Base-by-base conservation (phyloP, 2,113 vertebrate genomes). In the Grantiella picta region DNA sequence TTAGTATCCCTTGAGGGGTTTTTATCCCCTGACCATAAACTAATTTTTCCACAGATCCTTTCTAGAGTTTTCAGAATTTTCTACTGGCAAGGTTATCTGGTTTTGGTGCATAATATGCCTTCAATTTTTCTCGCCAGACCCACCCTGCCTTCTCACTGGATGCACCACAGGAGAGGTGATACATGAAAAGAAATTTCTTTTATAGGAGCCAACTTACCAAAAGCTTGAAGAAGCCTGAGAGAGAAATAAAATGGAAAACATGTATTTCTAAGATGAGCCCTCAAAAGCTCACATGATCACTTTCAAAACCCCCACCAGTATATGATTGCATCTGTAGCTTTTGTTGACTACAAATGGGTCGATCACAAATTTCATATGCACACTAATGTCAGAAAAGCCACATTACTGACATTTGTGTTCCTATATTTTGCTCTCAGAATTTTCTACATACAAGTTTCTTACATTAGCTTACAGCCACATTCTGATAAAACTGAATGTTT, bases 121-220 rank as follows among this genome's bases (percentile, higher is more conserved):
- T 97, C 96, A 96, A 69, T 90, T 92, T 71, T 94, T 81, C 90
- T 95, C 29, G 27, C n/a, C 88, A 93, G 95, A 97, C 86, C 84
- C 90, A 97, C 92, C 87, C 95, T 97, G 85, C 77, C 52, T 96
- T 97, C 92, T 95, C 92, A 98, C 95, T 94, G 80, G 95, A 97
- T 96, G 96, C 95, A 94, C 94, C 87, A 90, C 5, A 90, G 69
- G 82, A 97, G 88, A 98, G 88, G 88, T 87, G 91, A 90, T 94
- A 73, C 40, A 16, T 90, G 77, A 89, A 84, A 95, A 95, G 82
- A 94, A 73, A 97, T 95, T 83, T 96, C 73, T 96, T 97, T 92
- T 70, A 92, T 35, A 7, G 31, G 76, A 82, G 92, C 88, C 83
- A 93, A 94, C 94, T 96, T 96, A 90, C 50, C 25, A 21, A 81